Evolutionary conservation across 2,888 invertebrate genomes (phyloP).

Genomic region (Balanococcus diminutus): DNA sequence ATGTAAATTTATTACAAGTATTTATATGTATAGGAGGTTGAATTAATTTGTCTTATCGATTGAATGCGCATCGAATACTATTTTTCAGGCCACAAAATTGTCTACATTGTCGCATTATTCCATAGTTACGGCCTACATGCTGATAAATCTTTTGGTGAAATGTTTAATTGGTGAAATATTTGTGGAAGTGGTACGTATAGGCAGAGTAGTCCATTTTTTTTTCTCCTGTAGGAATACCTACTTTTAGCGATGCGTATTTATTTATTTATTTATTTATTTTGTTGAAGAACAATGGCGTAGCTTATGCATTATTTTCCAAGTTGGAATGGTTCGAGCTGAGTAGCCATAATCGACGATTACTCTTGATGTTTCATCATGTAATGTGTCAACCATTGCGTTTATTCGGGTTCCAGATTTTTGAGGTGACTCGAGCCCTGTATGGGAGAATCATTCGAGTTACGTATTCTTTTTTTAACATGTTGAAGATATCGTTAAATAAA

Average conservation of each 20-base stretch:
- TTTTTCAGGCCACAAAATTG: not conserved
- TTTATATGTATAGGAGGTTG: not conserved
- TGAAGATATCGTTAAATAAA: slow-evolving; percentile 31
- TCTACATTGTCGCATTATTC: not conserved
- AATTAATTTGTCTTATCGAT: not conserved
- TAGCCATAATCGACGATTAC: not conserved
- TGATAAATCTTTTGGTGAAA: not conserved
- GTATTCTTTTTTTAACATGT: not conserved
- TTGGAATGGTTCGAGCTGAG: not conserved
- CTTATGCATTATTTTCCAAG: not conserved
- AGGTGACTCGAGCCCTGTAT: not conserved
- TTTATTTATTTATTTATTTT: not conserved
- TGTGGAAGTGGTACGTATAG: not conserved
- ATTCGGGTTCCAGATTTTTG: not conserved
- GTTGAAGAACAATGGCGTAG: not conserved
- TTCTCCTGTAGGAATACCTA: not conserved
- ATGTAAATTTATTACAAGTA: no score
- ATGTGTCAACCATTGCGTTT: not conserved
- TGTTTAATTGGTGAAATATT: not conserved
- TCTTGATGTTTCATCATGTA: not conserved
- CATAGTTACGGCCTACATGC: not conserved
- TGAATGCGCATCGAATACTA: not conserved
- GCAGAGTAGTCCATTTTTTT: no score
- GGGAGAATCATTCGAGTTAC: not conserved
- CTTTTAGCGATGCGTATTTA: not conserved